Conservation (phyloP, 1,140 invertebrate genomes). For the Lepidurus arcticus region DNA sequence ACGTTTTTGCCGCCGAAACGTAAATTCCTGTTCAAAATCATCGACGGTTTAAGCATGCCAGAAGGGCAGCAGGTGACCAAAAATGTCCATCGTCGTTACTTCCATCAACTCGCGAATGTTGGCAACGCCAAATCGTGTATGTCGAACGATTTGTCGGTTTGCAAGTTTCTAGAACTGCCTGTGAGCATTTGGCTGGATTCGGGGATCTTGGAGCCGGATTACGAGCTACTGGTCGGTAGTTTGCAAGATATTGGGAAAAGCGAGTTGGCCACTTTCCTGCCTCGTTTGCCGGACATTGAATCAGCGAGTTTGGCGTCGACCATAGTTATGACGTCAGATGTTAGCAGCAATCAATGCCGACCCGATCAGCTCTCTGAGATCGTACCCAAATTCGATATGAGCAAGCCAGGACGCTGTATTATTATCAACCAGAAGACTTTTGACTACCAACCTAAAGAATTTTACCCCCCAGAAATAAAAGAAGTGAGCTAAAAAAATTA, state of each 20-base stretch:
- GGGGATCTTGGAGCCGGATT: background rate
- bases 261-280: background rate
- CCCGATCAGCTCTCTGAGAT: background rate
- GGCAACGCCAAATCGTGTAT: background rate
- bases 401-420: background rate
- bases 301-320: background rate
- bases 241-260: background rate
- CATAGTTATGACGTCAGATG: background rate
- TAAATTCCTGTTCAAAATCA: background rate
- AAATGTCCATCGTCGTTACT: background rate
- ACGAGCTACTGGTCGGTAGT: background rate
- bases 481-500: background rate
- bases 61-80: background rate
- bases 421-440: background rate
- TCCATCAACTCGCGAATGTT: background rate
- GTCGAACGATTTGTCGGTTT: background rate
- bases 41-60: background rate
- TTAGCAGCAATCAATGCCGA: background rate
- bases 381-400: background rate
- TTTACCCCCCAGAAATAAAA: background rate
- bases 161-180: background rate
- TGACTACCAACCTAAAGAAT: background rate
- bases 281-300: background rate
- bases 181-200: background rate
- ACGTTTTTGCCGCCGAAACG: background rate